Conservation (phyloP, 1,140 invertebrate species). For the Megathymus violae region DNA sequence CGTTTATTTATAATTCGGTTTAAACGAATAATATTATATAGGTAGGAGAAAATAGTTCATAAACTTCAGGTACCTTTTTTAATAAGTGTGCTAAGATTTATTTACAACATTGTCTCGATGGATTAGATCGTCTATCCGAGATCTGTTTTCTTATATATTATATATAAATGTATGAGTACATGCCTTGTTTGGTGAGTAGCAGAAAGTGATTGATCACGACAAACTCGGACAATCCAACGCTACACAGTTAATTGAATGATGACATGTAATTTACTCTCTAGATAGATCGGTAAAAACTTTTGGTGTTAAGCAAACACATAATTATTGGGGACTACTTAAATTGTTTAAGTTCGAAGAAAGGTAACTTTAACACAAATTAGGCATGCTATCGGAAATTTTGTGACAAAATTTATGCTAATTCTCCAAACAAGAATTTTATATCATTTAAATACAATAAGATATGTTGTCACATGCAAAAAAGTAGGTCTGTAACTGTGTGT, state of each 20-base stretch:
- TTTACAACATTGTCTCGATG: constrained; percentile 19
- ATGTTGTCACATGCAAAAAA: too few species aligned
- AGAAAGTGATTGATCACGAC: constrained; percentile 23
- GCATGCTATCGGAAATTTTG: too few species aligned
- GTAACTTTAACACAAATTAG: background rate
- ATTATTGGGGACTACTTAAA: constrained; percentile 1
- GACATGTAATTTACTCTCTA: constrained; percentile 25
- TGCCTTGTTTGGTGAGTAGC: constrained; percentile 22
- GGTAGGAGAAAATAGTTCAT: too few species aligned
- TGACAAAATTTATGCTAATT: too few species aligned
- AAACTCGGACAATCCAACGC: constrained; percentile 7
- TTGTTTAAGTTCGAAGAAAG: background rate
- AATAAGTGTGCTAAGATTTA: constrained; percentile 14
- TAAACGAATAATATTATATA: too few species aligned
- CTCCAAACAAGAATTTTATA: too few species aligned
- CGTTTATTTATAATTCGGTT: too few species aligned
- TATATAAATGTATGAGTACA: background rate
- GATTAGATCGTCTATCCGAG: constrained; percentile 10
- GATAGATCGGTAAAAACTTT: constrained; percentile 16
- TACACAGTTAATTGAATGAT: constrained; percentile 30
- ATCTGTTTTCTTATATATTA: background rate
- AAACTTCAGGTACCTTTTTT: constrained; percentile 1
- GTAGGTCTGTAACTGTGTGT: too few species aligned
- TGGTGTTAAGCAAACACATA: background rate
- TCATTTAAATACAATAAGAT: too few species aligned